Evolutionary conservation across 1,140 invertebrate species (phyloP).

Genomic region (Bombus huntii): DNA sequence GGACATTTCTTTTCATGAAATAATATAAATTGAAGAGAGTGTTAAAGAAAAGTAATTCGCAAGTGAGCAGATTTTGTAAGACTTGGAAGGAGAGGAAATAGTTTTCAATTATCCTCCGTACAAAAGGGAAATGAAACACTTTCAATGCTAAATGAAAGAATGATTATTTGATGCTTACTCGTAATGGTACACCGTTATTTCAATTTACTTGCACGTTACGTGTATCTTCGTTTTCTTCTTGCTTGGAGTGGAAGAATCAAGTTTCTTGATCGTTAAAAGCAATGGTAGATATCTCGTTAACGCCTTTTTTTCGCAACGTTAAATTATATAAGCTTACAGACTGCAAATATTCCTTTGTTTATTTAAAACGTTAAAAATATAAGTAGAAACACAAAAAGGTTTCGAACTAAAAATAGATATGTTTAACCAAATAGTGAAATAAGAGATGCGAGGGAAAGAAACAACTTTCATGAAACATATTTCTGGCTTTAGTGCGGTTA

Average conservation of each 20-base stretch:
- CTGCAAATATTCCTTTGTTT: background rate
- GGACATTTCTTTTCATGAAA: too few relatives aligned
- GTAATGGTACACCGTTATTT: slow-evolving; percentile 16
- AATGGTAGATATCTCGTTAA: background rate
- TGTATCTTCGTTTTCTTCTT: background rate
- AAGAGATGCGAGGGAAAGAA: too few relatives aligned
- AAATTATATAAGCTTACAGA: background rate
- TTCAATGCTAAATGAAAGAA: background rate
- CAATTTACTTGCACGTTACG: background rate
- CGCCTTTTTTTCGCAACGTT: background rate
- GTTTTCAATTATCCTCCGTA: background rate
- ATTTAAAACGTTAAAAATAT: background rate
- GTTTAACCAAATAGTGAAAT: too few relatives aligned
- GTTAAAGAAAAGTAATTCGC: too few relatives aligned
- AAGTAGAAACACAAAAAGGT: too few relatives aligned
- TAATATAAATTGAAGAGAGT: too few relatives aligned
- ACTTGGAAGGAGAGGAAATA: background rate
- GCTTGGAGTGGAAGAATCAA: background rate
- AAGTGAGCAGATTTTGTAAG: background rate
- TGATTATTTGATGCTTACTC: background rate
- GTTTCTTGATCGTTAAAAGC: slow-evolving; percentile 20
- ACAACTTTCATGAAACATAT: too few relatives aligned
- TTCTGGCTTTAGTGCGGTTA: too few relatives aligned
- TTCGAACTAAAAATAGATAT: too few relatives aligned
- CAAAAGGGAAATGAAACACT: background rate